Evolutionary conservation across 2,113 vertebrate genomes (phyloP).

Genomic region (Pagrus major): DNA sequence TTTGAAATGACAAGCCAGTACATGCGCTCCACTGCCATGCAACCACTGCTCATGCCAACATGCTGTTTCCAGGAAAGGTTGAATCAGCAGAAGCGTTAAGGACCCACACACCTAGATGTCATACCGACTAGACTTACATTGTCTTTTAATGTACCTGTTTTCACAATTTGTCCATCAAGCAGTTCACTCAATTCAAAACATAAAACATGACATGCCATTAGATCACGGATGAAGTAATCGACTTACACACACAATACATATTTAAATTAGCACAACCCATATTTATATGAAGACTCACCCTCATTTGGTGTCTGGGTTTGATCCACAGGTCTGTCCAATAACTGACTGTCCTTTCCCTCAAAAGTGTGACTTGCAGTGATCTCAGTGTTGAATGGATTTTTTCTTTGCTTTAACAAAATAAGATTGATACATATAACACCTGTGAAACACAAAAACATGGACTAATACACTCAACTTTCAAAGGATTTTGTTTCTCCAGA

Average conservation of each 20-base stretch:
- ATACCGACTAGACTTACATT: conserved; percentile 67
- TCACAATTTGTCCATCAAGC: conserved; percentile 52
- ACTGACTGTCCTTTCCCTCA: conserved; percentile 36
- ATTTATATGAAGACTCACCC: conserved; percentile 54
- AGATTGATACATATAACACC: background rate
- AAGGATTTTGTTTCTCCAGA: background rate
- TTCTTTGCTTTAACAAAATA: conserved; percentile 83
- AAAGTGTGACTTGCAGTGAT: conserved; percentile 32
- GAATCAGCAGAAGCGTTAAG: conserved; percentile 10
- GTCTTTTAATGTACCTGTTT: conserved; percentile 60
- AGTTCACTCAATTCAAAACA: conserved; percentile 65
- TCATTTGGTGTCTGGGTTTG: conserved; percentile 18
- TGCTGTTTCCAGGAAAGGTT: conserved; percentile 33
- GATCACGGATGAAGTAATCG: conserved; percentile 3
- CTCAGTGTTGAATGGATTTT: conserved; percentile 90
- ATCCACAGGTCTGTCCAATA: conserved; percentile 61
- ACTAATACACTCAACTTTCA: accelerated
- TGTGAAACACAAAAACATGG: background rate
- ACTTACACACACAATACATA: background rate
- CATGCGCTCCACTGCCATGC: conserved; percentile 52
- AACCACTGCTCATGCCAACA: conserved; percentile 41
- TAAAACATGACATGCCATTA: conserved; percentile 47
- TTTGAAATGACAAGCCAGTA: conserved; percentile 23
- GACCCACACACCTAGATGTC: conserved; percentile 29
- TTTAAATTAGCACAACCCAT: background rate